Evolutionary conservation across 2,113 vertebrate genomes (phyloP).

Genomic region (Rhizomys pruinosus): DNA sequence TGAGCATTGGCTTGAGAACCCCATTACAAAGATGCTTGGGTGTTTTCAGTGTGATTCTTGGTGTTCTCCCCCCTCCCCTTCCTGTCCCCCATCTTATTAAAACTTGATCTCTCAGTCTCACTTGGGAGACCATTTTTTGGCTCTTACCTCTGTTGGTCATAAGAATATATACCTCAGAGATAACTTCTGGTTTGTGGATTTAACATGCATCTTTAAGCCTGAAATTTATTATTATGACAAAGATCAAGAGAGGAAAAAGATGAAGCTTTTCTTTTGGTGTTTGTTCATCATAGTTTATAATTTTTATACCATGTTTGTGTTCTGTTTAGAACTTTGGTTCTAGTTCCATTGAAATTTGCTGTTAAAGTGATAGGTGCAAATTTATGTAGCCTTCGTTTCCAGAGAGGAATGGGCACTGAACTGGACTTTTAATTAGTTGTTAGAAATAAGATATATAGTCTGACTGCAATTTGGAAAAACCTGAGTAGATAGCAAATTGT

Average conservation of each 20-base stretch:
- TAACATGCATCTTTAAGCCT: slow-evolving; percentile 2
- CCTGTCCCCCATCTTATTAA: slow-evolving; percentile 68
- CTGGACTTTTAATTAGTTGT: slow-evolving; percentile 53
- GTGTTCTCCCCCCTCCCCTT: slow-evolving; percentile 54
- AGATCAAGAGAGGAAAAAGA: neutral
- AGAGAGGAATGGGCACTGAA: neutral
- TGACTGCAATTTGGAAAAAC: slow-evolving; percentile 6
- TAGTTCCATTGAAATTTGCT: slow-evolving; percentile 9
- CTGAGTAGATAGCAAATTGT: neutral
- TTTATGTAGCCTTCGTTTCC: slow-evolving; percentile 26
- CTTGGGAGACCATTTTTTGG: slow-evolving; percentile 63
- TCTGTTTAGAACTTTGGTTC: slow-evolving; percentile 48
- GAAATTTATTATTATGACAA: slow-evolving; percentile 2
- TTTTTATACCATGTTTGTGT: neutral
- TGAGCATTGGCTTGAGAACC: slow-evolving; percentile 81
- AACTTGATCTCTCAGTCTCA: slow-evolving; percentile 77
- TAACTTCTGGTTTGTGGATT: slow-evolving; percentile 35
- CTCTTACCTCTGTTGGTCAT: slow-evolving; percentile 55
- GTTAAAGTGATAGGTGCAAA: slow-evolving; percentile 8
- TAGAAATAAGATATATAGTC: slow-evolving; percentile 33
- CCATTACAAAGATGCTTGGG: slow-evolving; percentile 72
- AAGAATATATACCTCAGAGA: neutral
- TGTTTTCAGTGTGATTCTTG: slow-evolving; percentile 73
- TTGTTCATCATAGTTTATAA: slow-evolving; percentile 55
- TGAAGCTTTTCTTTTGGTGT: neutral